Conservation (phyloP, 2,113 vertebrate species). For the Vanacampus margaritifer region DNA sequence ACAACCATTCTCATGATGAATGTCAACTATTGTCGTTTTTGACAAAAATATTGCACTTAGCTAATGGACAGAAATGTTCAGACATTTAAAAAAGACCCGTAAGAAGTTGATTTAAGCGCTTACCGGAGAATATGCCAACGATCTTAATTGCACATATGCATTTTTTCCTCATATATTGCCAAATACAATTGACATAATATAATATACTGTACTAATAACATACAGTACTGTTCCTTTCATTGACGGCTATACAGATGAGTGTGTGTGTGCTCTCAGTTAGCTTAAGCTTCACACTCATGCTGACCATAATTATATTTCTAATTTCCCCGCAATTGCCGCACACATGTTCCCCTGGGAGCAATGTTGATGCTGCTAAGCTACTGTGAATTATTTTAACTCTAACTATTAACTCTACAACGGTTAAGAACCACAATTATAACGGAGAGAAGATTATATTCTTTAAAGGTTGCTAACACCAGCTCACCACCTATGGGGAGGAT, state of each 20-base stretch:
- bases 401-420: conserved; percentile 17
- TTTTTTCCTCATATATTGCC: too few relatives aligned
- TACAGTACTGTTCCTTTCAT: too few relatives aligned
- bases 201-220: too few relatives aligned
- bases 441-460: conserved; percentile 31
- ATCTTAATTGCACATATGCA: too few relatives aligned
- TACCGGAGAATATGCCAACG: too few relatives aligned
- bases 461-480: conserved; percentile 32
- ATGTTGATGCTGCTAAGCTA: conserved; percentile 12
- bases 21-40: too few relatives aligned
- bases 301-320: conserved; percentile 45
- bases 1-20: too few relatives aligned
- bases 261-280: conserved; percentile 7
- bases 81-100: too few relatives aligned
- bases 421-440: conserved; percentile 38
- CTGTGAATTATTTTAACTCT: conserved; percentile 38
- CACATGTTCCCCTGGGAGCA: not conserved
- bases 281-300: conserved; percentile 20
- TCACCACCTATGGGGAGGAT: conserved; percentile 24
- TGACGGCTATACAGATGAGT: not conserved
- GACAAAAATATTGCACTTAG: too few relatives aligned
- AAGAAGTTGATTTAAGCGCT: too few relatives aligned
- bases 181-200: too few relatives aligned
- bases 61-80: too few relatives aligned
- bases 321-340: conserved; percentile 32